Evolutionary conservation across 2,113 vertebrate species (phyloP).

Genomic region (Apodemus speciosus): DNA sequence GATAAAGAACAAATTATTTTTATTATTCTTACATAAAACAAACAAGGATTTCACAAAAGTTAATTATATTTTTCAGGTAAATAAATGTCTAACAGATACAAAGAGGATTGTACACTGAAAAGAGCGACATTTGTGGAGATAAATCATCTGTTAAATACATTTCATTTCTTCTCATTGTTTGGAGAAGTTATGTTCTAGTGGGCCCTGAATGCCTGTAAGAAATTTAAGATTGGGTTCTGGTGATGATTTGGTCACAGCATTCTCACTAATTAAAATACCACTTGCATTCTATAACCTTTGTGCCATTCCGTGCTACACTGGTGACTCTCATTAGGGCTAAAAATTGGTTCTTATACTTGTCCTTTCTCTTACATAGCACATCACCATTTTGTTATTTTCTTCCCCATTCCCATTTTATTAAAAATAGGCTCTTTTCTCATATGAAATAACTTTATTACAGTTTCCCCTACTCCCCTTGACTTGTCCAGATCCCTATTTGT

Average conservation of each 20-base stretch:
- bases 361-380: neutral
- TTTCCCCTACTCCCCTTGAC: too few relatives aligned
- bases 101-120: constrained; percentile 41
- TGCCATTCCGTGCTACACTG: neutral
- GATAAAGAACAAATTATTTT: neutral
- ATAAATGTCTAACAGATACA: neutral
- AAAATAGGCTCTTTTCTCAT: neutral
- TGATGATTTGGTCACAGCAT: neutral
- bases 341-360: neutral
- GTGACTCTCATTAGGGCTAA: neutral
- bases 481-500: neutral
- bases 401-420: neutral
- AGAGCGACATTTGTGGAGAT: constrained; percentile 47
- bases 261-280: neutral
- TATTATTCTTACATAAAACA: neutral
- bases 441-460: neutral
- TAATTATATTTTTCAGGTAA: constrained; percentile 29
- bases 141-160: neutral
- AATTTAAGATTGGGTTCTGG: neutral
- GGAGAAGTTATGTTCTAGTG: neutral
- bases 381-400: neutral
- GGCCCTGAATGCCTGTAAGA: neutral
- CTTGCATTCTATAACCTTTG: neutral
- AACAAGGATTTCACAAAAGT: neutral
- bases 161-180: neutral